Evolutionary conservation across 2,113 vertebrate species (phyloP), one percentile per base, ranked within the genome.

Genomic region (Cryptomyrus ogoouensis): DNA sequence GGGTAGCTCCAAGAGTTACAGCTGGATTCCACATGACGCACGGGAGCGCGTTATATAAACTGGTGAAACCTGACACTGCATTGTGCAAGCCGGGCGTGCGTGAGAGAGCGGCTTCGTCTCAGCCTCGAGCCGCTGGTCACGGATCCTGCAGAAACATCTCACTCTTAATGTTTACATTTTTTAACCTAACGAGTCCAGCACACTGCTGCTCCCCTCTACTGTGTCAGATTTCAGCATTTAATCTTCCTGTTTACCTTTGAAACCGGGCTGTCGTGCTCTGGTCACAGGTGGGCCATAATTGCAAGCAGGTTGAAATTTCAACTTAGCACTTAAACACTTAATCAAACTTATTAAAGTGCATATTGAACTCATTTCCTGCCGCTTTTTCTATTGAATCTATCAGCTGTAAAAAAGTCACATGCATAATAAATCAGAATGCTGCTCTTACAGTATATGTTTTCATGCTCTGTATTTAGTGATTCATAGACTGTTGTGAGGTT

Each of bases 41-140:
- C 92, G 89, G n/a, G 70, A 35, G 89, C 56, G 2, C 35, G 84
- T 89, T 88, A 42, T 91, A 35, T 94, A 95, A 95, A 94, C 92
- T 91, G 4, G 89, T 92, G 90, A 92, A 92, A 93, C 90, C 87
- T 89, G 90, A 93, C 90, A 91, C 90, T 90, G 85, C 86, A 89
- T 92, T 94, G 92, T 92, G 91, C 42, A 44, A 91, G 80, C 90
- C 80, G 52, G 90, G 90, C 91, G 91, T 90, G 91, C 93, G 93
- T 93, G 91, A 94, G 86, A 58, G 77, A 50, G 89, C 83, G 83
- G 89, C 88, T 92, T 93, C 90, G 52, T 83, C 90, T 88, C 92
- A 35, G 90, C 83, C 90, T 92, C 89, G 46, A 92, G 91, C 92
- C 91, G 92, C 91, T 19, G 27, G 87, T 90, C 88, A 89, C 88